Base-by-base conservation (phyloP, 2,888 invertebrate species). In the Graphium colonna region DNA sequence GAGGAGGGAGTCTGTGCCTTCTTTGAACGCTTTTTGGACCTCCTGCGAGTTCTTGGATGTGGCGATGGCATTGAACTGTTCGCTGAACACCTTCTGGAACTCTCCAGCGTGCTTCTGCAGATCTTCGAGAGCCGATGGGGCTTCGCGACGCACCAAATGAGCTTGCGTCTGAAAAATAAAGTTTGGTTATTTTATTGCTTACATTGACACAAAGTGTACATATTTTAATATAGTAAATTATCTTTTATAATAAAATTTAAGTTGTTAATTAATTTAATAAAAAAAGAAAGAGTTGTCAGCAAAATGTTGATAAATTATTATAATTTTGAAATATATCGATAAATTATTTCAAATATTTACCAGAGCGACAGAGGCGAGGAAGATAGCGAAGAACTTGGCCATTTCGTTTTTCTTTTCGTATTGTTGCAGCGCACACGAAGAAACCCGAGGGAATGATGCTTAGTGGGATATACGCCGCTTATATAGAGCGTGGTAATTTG, bases 41-140 rank as follows among this genome's bases (percentile, higher is more conserved):
- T 82, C 77, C 67, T 84, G 68, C 17, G 82, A 71, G 74, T 77
- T 79, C 73, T 84, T 77, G 52, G 84, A 82, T 74, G 69, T 75
- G 63, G 63, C 56, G 53, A 87, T 51, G 4, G 75, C 44, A 61
- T 70, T 72, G 44, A 81, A 48, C 61, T 79, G 75, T 53, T 84
- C 81, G 17, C 50, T 55, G 67, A 87, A 64, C 1, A 73, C 73
- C 73, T 85, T 83, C 62, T 69, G 68, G 70, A 87, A 75, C 57
- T 79, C 80, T 0, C 55, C 55, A 13, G 79, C 81, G 61, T 83
- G 77, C 69, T 82, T 79, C 69, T 79, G 63, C 17, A 85, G 5
- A n/a, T 83, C 82, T 41, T 77, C 64, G 56, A 79, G 63, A n/a
- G 64, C 55, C 9, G 59, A 55, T n/a, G 63, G 52, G 65, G 72